Conservation (phyloP, 2,797 vertebrate species). For the Loris lydekkerianus region DNA sequence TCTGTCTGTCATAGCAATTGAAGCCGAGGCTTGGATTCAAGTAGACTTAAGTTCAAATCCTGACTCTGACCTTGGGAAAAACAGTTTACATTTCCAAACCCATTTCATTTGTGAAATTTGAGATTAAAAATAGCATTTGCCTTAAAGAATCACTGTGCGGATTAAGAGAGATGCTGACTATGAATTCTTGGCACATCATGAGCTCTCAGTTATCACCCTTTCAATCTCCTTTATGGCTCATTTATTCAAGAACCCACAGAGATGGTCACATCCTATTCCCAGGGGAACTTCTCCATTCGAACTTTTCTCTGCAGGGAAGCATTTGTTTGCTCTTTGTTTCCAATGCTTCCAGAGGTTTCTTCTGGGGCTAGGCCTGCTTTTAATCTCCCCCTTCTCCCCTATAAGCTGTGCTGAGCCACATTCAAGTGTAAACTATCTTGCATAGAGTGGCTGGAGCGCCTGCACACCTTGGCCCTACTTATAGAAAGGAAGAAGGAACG, state of each 20-base stretch:
- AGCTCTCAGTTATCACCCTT: neutral
- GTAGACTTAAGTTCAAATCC: neutral
- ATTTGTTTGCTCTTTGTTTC: neutral
- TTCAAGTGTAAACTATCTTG: neutral
- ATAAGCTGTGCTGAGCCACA: neutral
- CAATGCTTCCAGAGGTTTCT: neutral
- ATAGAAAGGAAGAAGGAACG: neutral
- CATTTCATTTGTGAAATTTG: neutral
- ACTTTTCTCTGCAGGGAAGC: slow-evolving; percentile 33
- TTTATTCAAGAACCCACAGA: neutral
- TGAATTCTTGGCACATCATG: neutral
- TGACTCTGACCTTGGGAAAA: neutral
- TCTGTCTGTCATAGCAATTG: neutral
- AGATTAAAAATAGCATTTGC: slow-evolving; percentile 7
- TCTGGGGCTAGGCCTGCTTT: neutral
- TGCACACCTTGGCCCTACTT: neutral
- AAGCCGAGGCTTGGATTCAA: neutral
- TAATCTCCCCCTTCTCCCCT: neutral
- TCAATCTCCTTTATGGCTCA: neutral
- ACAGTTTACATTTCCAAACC: neutral
- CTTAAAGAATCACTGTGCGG: neutral
- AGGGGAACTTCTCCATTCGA: neutral
- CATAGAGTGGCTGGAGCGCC: neutral
- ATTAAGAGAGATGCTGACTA: neutral
- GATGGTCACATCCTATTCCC: neutral